Conservation (phyloP, 1,140 invertebrate genomes). For the Pseudomyrmex dendroicus region DNA sequence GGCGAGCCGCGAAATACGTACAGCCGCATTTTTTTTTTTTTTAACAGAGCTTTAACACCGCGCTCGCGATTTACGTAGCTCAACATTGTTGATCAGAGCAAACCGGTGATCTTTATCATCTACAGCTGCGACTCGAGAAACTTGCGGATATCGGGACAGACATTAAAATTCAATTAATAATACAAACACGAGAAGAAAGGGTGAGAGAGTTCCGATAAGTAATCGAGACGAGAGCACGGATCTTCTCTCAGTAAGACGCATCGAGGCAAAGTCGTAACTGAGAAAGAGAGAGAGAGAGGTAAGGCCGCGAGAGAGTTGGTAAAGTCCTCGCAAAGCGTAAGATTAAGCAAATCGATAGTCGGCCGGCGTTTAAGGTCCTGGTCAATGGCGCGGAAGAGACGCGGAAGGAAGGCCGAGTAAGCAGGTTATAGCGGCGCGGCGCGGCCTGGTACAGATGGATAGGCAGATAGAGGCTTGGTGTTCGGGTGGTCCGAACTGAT, state of each 20-base stretch:
- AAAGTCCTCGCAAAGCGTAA: slow-evolving; percentile 75
- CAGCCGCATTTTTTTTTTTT: background rate
- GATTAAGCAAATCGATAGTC: slow-evolving; percentile 76
- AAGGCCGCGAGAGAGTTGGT: slow-evolving; percentile 61
- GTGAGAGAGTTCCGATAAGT: slow-evolving; percentile 58
- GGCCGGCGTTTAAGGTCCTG: slow-evolving; percentile 76
- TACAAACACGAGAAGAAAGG: slow-evolving; percentile 19
- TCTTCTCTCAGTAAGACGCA: slow-evolving; percentile 55
- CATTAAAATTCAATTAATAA: slow-evolving; percentile 59
- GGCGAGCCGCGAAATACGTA: slow-evolving; percentile 30
- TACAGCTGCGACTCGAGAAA: background rate
- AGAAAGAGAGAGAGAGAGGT: slow-evolving; percentile 31
- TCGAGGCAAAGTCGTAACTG: slow-evolving; percentile 67
- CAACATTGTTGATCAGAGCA: background rate
- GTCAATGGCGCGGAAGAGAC: slow-evolving; percentile 84
- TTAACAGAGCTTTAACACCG: background rate
- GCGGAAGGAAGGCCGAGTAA: slow-evolving; percentile 77
- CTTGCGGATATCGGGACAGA: background rate
- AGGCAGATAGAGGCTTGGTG: slow-evolving; percentile 76
- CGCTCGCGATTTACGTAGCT: slow-evolving; percentile 4
- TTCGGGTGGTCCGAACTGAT: slow-evolving; percentile 81
- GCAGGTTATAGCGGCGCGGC: slow-evolving; percentile 78
- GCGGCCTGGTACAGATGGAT: slow-evolving; percentile 79
- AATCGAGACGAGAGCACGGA: slow-evolving; percentile 61
- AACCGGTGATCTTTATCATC: slow-evolving; percentile 16